A percentile compares a stretch with the other conserved stretches of the same genome.
Conservation (phyloP, 2,113 vertebrate genomes). For the Macquaria australasica region DNA sequence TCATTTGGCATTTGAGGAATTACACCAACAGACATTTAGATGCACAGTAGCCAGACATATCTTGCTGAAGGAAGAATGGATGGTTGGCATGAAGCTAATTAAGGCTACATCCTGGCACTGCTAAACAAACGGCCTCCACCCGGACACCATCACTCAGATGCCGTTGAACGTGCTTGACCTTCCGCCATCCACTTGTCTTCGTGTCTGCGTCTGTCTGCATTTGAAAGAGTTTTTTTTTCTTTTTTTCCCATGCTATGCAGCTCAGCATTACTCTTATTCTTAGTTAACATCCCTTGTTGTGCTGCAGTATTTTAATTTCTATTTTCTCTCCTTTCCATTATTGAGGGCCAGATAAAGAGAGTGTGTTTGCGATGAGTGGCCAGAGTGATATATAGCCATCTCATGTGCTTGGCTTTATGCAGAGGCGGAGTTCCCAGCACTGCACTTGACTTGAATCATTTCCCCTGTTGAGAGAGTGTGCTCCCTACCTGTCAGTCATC, state of each 20-base stretch:
- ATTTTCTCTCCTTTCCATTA: neutral
- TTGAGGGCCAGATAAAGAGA: neutral
- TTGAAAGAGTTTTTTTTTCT: constrained; percentile 36
- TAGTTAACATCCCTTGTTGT: constrained; percentile 1
- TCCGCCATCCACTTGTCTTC: constrained; percentile 8
- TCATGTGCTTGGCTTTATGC: constrained; percentile 18
- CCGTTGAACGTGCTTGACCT: constrained; percentile 45
- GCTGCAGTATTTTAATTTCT: neutral
- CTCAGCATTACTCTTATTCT: neutral
- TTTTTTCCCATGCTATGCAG: too few species aligned
- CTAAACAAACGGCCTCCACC: constrained; percentile 47
- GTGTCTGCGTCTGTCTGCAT: constrained; percentile 34
- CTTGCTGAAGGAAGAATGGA: constrained; percentile 39
- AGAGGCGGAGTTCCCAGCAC: constrained; percentile 43
- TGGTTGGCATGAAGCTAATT: constrained; percentile 59
- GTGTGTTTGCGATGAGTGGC: constrained; percentile 20
- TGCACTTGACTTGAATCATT: constrained; percentile 61
- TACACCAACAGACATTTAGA: neutral
- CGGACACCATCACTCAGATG: constrained; percentile 50
- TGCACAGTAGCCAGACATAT: constrained; percentile 18
- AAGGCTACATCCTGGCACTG: constrained; percentile 36
- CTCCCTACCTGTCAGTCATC: constrained; percentile 67
- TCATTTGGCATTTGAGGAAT: constrained; percentile 36
- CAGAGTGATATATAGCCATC: constrained; percentile 35
- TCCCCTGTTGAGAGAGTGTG: constrained; percentile 36